Conservation (phyloP, 2,113 vertebrate species). For the Meleagris gallopavo region DNA sequence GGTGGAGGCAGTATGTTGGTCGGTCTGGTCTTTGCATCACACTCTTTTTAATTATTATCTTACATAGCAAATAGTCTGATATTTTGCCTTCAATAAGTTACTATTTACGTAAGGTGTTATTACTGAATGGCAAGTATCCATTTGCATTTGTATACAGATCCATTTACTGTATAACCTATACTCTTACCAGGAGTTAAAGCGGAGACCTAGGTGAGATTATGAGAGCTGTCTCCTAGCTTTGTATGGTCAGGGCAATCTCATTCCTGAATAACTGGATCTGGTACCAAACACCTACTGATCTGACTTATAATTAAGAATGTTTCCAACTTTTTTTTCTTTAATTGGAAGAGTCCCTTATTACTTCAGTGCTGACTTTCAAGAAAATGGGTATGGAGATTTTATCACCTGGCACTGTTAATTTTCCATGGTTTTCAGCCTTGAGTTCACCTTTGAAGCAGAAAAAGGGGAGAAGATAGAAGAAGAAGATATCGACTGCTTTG, state of each 20-base stretch:
- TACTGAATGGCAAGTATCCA: background rate
- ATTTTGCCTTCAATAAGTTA: background rate
- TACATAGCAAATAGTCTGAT: background rate
- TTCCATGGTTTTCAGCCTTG: background rate
- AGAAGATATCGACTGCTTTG: background rate
- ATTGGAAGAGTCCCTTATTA: background rate
- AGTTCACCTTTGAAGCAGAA: background rate
- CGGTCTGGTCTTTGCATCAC: background rate
- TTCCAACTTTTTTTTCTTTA: background rate
- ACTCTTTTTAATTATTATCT: background rate
- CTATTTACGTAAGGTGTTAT: background rate
- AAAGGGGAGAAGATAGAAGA: background rate
- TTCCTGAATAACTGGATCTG: background rate
- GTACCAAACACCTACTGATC: background rate
- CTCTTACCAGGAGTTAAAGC: background rate
- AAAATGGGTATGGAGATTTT: background rate
- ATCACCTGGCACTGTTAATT: background rate
- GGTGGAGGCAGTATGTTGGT: background rate
- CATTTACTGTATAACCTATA: background rate
- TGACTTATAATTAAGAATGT: background rate
- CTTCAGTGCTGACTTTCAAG: background rate
- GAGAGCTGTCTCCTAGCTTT: background rate
- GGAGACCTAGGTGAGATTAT: background rate
- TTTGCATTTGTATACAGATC: background rate
- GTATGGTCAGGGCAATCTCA: background rate